Conservation (phyloP, 1,140 invertebrate species). For the Lasaia peninsularis region DNA sequence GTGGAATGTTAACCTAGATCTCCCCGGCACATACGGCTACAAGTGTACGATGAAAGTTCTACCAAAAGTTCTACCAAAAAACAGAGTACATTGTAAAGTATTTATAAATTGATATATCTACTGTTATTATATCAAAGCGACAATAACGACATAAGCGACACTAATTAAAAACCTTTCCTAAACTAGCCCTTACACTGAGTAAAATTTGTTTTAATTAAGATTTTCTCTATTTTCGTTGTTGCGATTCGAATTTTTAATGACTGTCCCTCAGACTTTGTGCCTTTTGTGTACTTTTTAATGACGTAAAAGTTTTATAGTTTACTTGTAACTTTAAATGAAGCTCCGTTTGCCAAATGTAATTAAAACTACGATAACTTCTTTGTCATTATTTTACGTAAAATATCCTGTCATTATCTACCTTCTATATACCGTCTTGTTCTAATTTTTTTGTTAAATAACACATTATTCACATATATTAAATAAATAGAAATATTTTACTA, state of each 20-base stretch:
- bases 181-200: slow-evolving; percentile 17
- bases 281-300: slow-evolving; percentile 16
- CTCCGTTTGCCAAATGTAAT: slow-evolving; percentile 1
- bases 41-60: too few species aligned
- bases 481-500: too few species aligned
- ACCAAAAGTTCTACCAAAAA: too few species aligned
- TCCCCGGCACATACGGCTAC: too few species aligned
- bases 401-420: background rate
- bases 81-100: too few species aligned
- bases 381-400: background rate
- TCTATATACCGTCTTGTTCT: too few species aligned
- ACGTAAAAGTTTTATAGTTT: slow-evolving; percentile 6
- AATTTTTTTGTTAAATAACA: too few species aligned
- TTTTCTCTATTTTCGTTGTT: slow-evolving; percentile 21
- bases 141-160: background rate
- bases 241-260: slow-evolving; percentile 22
- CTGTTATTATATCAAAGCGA: too few species aligned
- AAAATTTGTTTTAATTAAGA: slow-evolving; percentile 23
- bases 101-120: too few species aligned
- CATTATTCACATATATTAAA: too few species aligned
- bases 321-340: slow-evolving; percentile 9
- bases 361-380: slow-evolving; percentile 6
- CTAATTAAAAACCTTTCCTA: slow-evolving; percentile 20
- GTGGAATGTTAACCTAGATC: too few species aligned
- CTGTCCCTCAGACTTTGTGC: slow-evolving; percentile 17